Conservation (phyloP, 2,113 vertebrate genomes). For the Eclectus roratus region DNA sequence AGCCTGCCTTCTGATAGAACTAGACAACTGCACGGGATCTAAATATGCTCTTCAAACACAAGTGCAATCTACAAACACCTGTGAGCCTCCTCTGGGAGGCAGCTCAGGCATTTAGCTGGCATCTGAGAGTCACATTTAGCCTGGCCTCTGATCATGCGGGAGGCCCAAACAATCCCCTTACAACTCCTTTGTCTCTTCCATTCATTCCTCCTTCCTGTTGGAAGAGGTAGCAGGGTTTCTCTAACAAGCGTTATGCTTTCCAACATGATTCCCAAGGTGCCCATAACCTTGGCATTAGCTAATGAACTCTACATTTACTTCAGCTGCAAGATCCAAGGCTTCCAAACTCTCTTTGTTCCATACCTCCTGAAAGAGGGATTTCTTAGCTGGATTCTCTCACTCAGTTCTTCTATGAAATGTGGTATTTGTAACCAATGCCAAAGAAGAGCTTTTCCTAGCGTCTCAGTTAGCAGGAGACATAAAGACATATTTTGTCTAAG, state of each 20-base stretch:
- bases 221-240: neutral
- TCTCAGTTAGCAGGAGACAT: slow-evolving; percentile 21
- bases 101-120: slow-evolving; percentile 33
- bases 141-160: neutral
- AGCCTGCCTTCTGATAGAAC: neutral
- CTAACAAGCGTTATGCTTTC: neutral
- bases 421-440: slow-evolving; percentile 6
- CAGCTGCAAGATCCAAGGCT: neutral
- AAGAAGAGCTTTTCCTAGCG: slow-evolving; percentile 18
- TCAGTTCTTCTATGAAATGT: neutral
- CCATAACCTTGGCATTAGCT: neutral
- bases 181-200: neutral
- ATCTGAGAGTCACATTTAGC: neutral
- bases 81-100: neutral
- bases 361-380: neutral
- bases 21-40: slow-evolving; percentile 19
- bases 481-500: neutral
- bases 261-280: neutral
- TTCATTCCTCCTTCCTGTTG: neutral
- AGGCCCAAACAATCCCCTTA: neutral
- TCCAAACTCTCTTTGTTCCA: neutral
- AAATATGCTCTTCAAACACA: slow-evolving; percentile 24
- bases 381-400: slow-evolving; percentile 12
- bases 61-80: neutral
- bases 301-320: neutral